Base-by-base conservation (phyloP, 1,140 invertebrate species). In the Penaeus indicus region DNA sequence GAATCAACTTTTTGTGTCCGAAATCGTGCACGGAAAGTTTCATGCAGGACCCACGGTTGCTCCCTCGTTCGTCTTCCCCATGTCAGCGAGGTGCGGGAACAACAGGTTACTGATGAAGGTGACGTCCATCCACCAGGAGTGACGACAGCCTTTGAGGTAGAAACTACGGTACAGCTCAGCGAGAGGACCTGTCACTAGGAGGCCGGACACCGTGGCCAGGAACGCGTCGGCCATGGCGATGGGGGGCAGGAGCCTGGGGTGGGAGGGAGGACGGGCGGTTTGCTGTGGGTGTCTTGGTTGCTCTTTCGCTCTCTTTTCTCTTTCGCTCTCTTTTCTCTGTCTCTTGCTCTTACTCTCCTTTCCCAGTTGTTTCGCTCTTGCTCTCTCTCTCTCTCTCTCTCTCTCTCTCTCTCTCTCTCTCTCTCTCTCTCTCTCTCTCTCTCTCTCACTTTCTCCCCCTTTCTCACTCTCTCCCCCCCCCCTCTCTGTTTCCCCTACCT, bases 1-100 rank as follows among this genome's bases (percentile, higher is more conserved):
- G 54, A 54, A 16, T 16, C 54, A 54, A 54, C 10, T 10, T 32
- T 2, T 32, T 32, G 32, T 32, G 10, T 54, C 54, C 7, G 54
- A 54, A 5, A 16, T 8, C 0, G 0, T 54, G 54, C 54, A 54
- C 54, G 1, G 4, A 0, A 54, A 54, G 8, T 4, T 54, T 7
- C 54, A 54, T 54, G 54, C 54, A 38, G 0, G 22, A 21, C 81
- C 27, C 27, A 32, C 81, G 2, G 54, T 27, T 25, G n/a, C 61
- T 22, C 62, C 61, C 54, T 62, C 81, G n/a, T 64, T n/a, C 0
- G 95, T 94, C 91, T 95, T 94, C 0, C 94, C 93, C 93, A 96
- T 94, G 91, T 96, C 96, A 95, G 92, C 88, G 11, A 89, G 61
- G 32, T 91, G 61, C 8, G 91, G 89, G 27, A 92, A 86, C 32